Percentiles rank a stretch among this genome's conserved stretches.
phyloP scores from a whole-genome alignment of 1,140 invertebrate genomes.

The Campoletis sonorensis region DNA sequence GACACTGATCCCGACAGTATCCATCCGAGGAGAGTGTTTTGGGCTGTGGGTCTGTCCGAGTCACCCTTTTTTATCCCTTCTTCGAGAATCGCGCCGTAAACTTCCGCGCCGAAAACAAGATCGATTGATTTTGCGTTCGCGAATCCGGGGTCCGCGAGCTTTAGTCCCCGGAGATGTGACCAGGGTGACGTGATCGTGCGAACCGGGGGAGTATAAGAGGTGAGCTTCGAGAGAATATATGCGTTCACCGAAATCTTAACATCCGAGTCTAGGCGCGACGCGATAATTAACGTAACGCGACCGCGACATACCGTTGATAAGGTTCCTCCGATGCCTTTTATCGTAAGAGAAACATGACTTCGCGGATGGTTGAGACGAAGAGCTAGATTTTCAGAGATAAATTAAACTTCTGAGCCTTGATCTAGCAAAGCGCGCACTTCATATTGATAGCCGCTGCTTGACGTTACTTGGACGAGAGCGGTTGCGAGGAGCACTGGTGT shows the following conservation, averaged over 20 bases:
- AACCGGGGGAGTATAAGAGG: slow-evolving; percentile 3
- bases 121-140: slow-evolving; percentile 18
- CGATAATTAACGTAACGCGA: neutral
- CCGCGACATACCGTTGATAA: slow-evolving; percentile 1
- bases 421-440: slow-evolving; percentile 38
- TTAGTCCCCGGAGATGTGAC: slow-evolving; percentile 15
- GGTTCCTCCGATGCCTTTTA: slow-evolving; percentile 23
- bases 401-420: slow-evolving; percentile 47
- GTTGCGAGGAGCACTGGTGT: slow-evolving; percentile 22
- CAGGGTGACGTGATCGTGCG: neutral
- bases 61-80: slow-evolving; percentile 17
- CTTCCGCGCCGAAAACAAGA: slow-evolving; percentile 49
- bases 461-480: slow-evolving; percentile 17
- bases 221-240: slow-evolving; percentile 38
- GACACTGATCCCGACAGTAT: slow-evolving; percentile 56
- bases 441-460: neutral
- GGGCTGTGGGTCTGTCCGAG: slow-evolving; percentile 52
- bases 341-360: neutral
- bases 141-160: slow-evolving; percentile 49
- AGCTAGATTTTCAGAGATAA: slow-evolving; percentile 26
- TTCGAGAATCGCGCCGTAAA: slow-evolving; percentile 40
- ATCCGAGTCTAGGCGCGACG: neutral
- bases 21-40: slow-evolving; percentile 63
- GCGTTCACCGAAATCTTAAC: slow-evolving; percentile 21
- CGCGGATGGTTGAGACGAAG: slow-evolving; percentile 8